Conservation (phyloP, 2,797 vertebrate genomes). For the Macropus fuliginosus region DNA sequence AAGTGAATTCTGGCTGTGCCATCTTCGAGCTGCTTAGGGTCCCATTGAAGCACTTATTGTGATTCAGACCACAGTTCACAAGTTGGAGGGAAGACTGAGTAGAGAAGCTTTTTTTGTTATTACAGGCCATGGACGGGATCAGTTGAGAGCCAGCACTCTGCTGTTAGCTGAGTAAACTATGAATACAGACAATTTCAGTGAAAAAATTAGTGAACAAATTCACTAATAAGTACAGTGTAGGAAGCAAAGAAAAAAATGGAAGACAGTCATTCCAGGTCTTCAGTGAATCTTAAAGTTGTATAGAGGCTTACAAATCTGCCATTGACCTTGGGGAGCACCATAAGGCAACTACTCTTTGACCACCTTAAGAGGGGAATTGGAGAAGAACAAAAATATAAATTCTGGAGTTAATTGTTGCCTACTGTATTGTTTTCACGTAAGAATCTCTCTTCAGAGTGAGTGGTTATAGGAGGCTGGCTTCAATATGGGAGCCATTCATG, state of each 20-base stretch:
- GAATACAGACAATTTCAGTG: neutral
- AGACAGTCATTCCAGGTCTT: neutral
- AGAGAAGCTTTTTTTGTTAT: neutral
- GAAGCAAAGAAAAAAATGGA: neutral
- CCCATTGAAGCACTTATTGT: neutral
- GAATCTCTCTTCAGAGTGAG: neutral
- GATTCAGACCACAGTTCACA: neutral
- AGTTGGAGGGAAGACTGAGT: neutral
- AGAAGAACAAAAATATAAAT: neutral
- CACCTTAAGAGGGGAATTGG: neutral
- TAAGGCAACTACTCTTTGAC: neutral
- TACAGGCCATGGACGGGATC: neutral
- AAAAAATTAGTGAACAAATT: too few species aligned
- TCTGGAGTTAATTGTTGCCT: neutral
- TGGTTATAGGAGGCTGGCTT: too few species aligned
- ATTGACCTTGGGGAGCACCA: neutral
- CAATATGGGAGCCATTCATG: neutral
- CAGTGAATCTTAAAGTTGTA: neutral
- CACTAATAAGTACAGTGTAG: neutral
- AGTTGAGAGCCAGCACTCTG: neutral
- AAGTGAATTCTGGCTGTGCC: neutral
- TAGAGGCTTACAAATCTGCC: neutral
- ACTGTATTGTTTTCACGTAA: neutral
- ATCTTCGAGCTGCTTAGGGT: neutral
- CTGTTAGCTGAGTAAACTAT: neutral